phyloP scores from a whole-genome alignment of 2,113 vertebrate species.

The Ifrita kowaldi region DNA sequence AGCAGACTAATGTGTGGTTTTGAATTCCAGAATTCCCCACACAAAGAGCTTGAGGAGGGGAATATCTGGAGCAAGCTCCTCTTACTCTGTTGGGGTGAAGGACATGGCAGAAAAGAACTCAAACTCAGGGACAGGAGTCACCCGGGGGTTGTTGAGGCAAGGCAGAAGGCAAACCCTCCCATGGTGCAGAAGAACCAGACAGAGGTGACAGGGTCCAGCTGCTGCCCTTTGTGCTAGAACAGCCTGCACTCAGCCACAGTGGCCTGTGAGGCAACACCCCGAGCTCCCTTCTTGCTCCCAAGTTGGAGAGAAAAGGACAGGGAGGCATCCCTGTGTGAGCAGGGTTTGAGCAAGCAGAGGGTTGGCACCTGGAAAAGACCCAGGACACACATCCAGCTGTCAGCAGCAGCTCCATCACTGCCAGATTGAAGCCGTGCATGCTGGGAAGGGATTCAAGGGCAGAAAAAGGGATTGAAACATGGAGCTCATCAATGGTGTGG shows the following conservation, averaged over 20 bases:
- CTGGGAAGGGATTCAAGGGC: background rate
- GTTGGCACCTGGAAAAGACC: background rate
- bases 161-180: background rate
- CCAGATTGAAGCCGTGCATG: background rate
- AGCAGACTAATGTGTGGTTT: background rate
- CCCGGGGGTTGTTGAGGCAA: fast-evolving
- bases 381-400: background rate
- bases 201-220: background rate
- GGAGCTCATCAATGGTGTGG: background rate
- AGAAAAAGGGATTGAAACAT: background rate
- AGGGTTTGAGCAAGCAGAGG: background rate
- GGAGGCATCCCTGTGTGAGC: background rate
- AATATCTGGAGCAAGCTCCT: background rate
- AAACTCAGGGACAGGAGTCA: background rate
- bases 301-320: background rate
- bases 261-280: background rate
- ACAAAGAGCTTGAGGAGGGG: background rate
- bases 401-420: background rate
- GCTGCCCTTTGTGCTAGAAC: background rate
- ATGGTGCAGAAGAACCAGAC: background rate
- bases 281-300: background rate
- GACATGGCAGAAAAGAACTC: fast-evolving
- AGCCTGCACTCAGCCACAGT: background rate
- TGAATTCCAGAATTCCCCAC: background rate
- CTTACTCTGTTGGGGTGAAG: background rate